Evolutionary conservation across 2,113 vertebrate species (phyloP).

Genomic region (Tamias sibiricus): DNA sequence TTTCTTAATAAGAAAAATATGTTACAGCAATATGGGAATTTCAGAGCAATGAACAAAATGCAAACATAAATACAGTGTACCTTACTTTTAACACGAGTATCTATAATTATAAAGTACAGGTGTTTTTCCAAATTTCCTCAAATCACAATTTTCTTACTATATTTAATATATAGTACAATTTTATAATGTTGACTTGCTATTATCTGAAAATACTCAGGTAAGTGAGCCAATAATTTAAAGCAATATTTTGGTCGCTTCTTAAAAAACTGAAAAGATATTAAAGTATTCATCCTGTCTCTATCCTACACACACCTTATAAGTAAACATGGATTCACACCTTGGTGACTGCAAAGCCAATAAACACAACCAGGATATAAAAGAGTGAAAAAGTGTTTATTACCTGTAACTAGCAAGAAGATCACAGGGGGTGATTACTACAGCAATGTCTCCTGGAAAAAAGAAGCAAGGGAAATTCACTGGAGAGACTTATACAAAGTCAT

Average conservation of each 20-base stretch:
- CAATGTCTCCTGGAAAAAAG: not conserved
- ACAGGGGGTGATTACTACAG: not conserved
- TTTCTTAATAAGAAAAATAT: not conserved
- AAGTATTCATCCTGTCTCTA: fast-evolving
- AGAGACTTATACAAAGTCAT: not conserved
- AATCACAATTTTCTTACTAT: not conserved
- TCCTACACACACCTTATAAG: too few relatives aligned
- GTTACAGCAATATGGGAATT: not conserved
- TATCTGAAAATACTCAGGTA: not conserved
- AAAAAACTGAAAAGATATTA: not conserved
- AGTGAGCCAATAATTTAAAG: not conserved
- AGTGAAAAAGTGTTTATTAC: too few relatives aligned
- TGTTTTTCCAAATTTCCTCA: not conserved
- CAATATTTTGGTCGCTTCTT: not conserved
- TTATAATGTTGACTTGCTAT: not conserved
- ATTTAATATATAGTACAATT: not conserved
- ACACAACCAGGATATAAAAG: not conserved
- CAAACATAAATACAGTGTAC: not conserved
- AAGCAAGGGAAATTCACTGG: not conserved
- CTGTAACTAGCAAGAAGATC: not conserved
- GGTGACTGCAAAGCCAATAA: not conserved
- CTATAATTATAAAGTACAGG: not conserved
- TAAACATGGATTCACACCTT: not conserved
- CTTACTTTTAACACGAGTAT: not conserved
- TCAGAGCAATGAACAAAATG: not conserved